Conservation (phyloP, 2,888 invertebrate genomes). For the Pyrgus malvae region DNA sequence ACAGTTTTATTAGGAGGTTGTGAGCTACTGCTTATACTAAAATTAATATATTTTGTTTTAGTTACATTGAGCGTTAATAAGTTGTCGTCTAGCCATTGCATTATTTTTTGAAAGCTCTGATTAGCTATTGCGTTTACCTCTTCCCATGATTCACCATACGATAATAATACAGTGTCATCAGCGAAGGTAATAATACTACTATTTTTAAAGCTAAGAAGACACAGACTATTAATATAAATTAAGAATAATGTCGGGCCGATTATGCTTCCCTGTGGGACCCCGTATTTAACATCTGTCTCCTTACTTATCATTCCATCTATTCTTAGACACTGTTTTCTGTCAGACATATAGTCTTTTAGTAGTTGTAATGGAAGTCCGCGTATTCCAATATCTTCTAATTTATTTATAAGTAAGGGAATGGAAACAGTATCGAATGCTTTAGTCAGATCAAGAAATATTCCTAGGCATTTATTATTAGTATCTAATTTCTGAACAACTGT, state of each 20-base stretch:
- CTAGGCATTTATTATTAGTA: slow-evolving; percentile 1
- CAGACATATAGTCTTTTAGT: not conserved
- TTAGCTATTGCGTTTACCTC: not conserved
- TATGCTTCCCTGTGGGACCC: slow-evolving; percentile 14
- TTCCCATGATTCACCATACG: not conserved
- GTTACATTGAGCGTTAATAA: slow-evolving; percentile 14
- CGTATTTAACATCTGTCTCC: not conserved
- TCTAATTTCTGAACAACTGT: slow-evolving; percentile 1
- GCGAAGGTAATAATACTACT: slow-evolving; percentile 2
- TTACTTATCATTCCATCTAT: not conserved
- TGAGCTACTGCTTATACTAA: not conserved
- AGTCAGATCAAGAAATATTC: not conserved
- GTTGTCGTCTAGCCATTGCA: slow-evolving; percentile 8
- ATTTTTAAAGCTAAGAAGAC: not conserved
- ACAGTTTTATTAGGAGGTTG: not conserved
- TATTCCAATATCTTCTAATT: not conserved
- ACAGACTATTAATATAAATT: slow-evolving; percentile 12
- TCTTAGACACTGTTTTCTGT: not conserved
- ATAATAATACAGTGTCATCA: not conserved
- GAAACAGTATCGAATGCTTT: slow-evolving; percentile 7
- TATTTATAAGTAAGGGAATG: not conserved
- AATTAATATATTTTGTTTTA: slow-evolving; percentile 19
- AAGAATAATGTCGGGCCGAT: slow-evolving; percentile 6
- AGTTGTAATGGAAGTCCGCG: not conserved
- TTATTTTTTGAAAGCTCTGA: not conserved